Conservation (phyloP, 35 echinoderm and acorn worm genomes). For the Anneissia japonica region DNA sequence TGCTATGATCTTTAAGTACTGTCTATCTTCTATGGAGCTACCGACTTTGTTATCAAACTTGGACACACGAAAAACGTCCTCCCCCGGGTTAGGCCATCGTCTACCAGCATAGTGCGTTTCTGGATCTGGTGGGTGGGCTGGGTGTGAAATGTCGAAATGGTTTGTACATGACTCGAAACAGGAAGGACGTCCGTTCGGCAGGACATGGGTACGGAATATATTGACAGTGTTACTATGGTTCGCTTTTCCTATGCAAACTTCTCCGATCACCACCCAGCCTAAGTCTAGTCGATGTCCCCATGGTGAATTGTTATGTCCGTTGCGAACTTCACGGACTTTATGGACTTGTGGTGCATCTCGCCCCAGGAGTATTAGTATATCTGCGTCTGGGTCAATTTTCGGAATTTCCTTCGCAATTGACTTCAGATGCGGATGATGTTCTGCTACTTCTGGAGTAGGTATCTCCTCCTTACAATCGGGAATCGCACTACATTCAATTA, state of each 20-base stretch:
- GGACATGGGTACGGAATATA: background rate
- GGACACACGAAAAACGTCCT: background rate
- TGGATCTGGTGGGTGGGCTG: background rate
- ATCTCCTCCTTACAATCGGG: too few relatives aligned
- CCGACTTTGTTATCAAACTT: background rate
- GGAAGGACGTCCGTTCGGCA: background rate
- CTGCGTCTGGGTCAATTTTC: too few relatives aligned
- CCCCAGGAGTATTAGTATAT: too few relatives aligned
- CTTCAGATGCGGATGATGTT: too few relatives aligned
- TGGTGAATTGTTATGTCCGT: too few relatives aligned
- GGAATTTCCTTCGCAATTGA: too few relatives aligned
- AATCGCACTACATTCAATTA: too few relatives aligned
- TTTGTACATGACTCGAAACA: background rate
- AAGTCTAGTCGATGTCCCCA: too few relatives aligned
- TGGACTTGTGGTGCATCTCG: too few relatives aligned
- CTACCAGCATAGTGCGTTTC: too few relatives aligned
- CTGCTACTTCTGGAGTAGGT: too few relatives aligned
- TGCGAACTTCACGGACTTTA: too few relatives aligned
- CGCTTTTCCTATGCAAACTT: slow-evolving; percentile 13
- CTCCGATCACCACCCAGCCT: slow-evolving; percentile 26
- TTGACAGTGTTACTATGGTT: background rate
- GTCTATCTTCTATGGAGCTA: background rate
- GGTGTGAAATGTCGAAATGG: background rate
- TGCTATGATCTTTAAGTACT: background rate
- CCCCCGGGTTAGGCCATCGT: background rate